These are phyloP conservation scores for Nysson spinosus DNA, from an alignment of 2,888 invertebrate genomes.

Conservation along the genomic window DNA sequence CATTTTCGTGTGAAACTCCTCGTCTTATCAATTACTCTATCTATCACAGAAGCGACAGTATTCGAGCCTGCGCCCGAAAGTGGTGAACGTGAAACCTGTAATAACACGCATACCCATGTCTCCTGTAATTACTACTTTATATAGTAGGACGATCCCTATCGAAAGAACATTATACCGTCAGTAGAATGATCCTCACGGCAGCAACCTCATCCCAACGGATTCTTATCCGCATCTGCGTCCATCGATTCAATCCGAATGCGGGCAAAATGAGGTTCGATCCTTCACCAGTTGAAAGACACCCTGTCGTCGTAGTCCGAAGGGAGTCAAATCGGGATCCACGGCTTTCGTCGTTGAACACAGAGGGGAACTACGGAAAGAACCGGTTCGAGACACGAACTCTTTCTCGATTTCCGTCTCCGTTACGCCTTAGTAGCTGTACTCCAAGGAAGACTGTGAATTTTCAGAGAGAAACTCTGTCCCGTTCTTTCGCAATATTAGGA, in stretches of 20 bases:
- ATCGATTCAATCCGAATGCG: slow-evolving; percentile 8
- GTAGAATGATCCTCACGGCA: background rate
- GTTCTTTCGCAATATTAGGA: slow-evolving; percentile 56
- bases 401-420: background rate
- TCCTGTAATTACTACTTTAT: slow-evolving; percentile 31
- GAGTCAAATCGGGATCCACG: slow-evolving; percentile 32
- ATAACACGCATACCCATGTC: slow-evolving; percentile 5
- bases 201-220: background rate
- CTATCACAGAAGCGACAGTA: no score
- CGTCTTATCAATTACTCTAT: no score
- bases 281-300: slow-evolving; percentile 19
- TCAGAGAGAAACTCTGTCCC: slow-evolving; percentile 10
- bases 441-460: slow-evolving; percentile 1
- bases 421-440: background rate
- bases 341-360: background rate
- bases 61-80: no score
- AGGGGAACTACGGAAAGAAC: slow-evolving; percentile 30
- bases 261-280: slow-evolving; percentile 12
- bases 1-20: no score
- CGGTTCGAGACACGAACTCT: slow-evolving; percentile 35
- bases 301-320: slow-evolving; percentile 16
- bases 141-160: slow-evolving; percentile 18
- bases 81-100: no score
- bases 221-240: background rate
- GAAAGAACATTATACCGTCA: slow-evolving; percentile 10